A percentile compares a stretch with the other conserved stretches of the same genome.
phyloP scores from a whole-genome alignment of 2,113 vertebrate species.

The Lasiurus borealis region DNA sequence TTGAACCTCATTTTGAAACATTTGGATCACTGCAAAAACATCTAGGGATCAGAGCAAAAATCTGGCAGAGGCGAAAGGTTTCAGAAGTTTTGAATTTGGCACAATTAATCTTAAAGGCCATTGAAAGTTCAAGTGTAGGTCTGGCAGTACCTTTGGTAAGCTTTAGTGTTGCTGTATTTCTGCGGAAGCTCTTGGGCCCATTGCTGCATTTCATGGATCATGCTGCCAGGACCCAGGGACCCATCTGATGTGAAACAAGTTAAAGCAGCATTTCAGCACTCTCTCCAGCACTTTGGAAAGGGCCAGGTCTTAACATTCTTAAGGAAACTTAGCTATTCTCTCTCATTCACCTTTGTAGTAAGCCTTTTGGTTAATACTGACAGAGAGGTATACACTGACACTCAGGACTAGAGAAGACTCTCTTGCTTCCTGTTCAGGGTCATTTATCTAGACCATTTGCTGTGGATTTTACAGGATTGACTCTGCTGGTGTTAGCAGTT shows the following conservation, averaged over 20 bases:
- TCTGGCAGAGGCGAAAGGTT: conserved; percentile 1
- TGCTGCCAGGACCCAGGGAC: conserved; percentile 58
- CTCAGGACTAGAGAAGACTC: neutral
- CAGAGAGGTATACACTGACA: conserved; percentile 78
- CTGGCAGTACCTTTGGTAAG: conserved; percentile 76
- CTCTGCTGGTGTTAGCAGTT: conserved; percentile 86
- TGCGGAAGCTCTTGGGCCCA: conserved; percentile 87
- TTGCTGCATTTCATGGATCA: conserved; percentile 80
- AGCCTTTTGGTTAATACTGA: conserved; percentile 90
- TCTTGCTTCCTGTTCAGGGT: conserved; percentile 56
- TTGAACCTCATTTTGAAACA: conserved; percentile 4
- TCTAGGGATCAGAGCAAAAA: neutral
- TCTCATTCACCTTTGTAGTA: conserved; percentile 88
- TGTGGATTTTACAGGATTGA: conserved; percentile 77
- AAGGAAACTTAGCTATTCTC: conserved; percentile 86
- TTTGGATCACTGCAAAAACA: conserved; percentile 30
- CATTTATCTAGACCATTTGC: conserved; percentile 67
- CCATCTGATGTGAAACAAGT: conserved; percentile 87
- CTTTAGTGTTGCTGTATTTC: conserved; percentile 76
- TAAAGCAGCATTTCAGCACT: conserved; percentile 86
- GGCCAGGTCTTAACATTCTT: conserved; percentile 79
- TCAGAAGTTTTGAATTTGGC: neutral
- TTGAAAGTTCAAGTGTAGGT: conserved; percentile 80
- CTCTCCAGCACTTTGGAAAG: conserved; percentile 93
- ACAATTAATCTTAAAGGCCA: neutral